Evolutionary conservation across 2,113 vertebrate genomes (phyloP).

Genomic region (Gymnogyps californianus): DNA sequence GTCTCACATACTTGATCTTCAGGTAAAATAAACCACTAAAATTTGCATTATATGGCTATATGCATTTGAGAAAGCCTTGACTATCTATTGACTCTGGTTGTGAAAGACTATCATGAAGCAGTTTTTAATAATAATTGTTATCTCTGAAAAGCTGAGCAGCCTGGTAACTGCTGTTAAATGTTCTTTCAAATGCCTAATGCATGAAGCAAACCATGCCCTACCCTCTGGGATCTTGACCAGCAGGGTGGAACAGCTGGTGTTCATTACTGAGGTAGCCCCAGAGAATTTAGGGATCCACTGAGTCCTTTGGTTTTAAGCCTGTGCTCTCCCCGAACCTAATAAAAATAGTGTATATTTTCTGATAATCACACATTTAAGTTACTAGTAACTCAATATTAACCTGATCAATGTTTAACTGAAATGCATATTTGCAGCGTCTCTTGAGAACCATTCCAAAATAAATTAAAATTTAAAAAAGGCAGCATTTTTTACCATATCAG

Average conservation of each 20-base stretch:
- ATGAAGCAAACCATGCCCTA: neutral
- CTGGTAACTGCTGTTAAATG: neutral
- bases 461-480: neutral
- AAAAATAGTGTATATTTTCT: neutral
- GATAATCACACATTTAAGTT: neutral
- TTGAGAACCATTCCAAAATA: neutral
- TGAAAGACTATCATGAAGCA: neutral
- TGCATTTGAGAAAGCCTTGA: neutral
- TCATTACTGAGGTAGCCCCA: neutral
- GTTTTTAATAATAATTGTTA: neutral
- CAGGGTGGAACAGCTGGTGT: neutral
- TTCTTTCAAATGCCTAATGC: neutral
- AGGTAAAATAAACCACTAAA: neutral
- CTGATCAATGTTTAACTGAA: neutral
- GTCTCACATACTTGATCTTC: neutral
- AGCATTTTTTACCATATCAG: neutral
- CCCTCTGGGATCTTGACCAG: neutral
- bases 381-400: neutral
- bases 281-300: neutral
- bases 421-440: neutral
- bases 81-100: neutral
- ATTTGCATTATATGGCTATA: neutral
- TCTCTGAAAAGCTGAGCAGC: neutral
- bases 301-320: neutral
- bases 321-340: neutral